Base-by-base conservation (phyloP, 2,888 invertebrate genomes). In the Panopea generosa region DNA sequence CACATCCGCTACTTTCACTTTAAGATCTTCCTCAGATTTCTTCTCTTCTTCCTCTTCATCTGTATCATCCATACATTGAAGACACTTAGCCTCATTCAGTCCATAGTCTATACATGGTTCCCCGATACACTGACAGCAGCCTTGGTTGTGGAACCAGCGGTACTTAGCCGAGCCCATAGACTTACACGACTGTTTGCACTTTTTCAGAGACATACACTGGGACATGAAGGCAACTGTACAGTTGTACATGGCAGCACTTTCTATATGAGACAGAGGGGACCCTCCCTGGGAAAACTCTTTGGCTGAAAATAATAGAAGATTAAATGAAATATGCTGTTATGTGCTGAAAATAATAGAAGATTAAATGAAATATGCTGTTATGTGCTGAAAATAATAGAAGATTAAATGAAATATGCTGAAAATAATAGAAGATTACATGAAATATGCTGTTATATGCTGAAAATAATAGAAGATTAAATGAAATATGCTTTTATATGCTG, bases 111-210 rank as follows among this genome's bases (percentile, higher is more conserved):
- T 94, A 91, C 98, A 98, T 55, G 95, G 96, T 80, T 95, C 95
- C 0, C 98, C 97, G 59, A 98, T 95, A 91, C 98, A 98, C 92
- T 98, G 96, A 92, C 98, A 98, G 91, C 98, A 98, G 0, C 97
- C 98, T 56, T 88, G 80, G 90, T 97, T 96, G 92, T 97, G 97
- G 93, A 98, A 98, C 97, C 98, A 98, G 87, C 98, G 95, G 93
- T 94, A 97, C 50, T 89, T 96, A 59, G 95, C 95, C 0, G 97
- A 95, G 40, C 97, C 97, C 96, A 97, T 96, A 14, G 96, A 96
- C 83, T 87, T 83, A 91, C 98, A 98, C 26, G 96, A 95, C 57
- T 95, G 95, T 85, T 95, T 95, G 91, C 98, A 98, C 92, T 97
- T 97, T 92, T 96, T 95, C 94, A 96, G 95, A 1, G 97, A 96